Percentiles rank a stretch among this genome's conserved stretches.
These are phyloP conservation scores for Gambusia holbrooki DNA, from an alignment of 2,113 vertebrate species.

Conservation along the genomic window DNA sequence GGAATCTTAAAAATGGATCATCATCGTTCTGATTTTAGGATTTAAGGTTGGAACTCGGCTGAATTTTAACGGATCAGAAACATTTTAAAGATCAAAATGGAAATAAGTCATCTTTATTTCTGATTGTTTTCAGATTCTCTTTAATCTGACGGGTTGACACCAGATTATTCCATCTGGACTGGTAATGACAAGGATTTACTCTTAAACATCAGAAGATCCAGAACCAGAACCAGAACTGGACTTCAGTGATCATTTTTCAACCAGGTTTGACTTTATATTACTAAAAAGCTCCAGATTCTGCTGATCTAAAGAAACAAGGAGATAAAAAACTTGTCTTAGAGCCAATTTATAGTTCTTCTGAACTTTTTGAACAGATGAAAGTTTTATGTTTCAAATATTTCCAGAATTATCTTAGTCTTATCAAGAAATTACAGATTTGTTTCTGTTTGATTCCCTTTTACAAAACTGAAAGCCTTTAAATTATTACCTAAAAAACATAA, in stretches of 20 bases:
- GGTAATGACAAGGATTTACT: background rate
- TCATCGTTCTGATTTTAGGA: background rate
- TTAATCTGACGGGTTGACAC: background rate
- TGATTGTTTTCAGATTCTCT: background rate
- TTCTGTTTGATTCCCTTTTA: background rate
- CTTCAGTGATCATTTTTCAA: slow-evolving; percentile 5
- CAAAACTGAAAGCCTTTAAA: background rate
- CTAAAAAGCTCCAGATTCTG: background rate
- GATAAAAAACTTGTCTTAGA: no score
- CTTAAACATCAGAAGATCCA: background rate
- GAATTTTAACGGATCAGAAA: background rate
- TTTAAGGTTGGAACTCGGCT: background rate
- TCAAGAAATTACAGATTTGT: background rate
- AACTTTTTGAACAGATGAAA: no score
- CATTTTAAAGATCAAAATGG: background rate
- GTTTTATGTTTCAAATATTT: background rate
- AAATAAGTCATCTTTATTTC: background rate
- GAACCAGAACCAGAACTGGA: slow-evolving; percentile 1
- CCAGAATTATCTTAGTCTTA: background rate
- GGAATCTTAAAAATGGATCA: background rate
- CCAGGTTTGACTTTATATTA: slow-evolving; percentile 18
- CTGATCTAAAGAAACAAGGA: no score
- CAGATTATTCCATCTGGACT: background rate
- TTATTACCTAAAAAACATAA: background rate
- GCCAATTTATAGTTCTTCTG: no score